phyloP scores from a whole-genome alignment of 2,888 invertebrate genomes.

The Acleris literana region DNA sequence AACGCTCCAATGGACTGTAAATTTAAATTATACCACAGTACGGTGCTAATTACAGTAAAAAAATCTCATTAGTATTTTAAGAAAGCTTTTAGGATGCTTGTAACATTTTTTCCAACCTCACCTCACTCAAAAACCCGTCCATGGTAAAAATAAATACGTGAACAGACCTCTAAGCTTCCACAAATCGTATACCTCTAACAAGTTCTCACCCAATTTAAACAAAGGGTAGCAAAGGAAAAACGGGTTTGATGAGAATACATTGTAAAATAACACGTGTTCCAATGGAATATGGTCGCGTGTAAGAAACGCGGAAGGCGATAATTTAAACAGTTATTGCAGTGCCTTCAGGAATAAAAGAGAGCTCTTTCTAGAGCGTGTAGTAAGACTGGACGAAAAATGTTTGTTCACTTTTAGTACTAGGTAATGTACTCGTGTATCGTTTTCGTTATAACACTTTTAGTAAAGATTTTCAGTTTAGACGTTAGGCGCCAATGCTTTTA shows the following conservation, averaged over 20 bases:
- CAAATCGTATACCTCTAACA: constrained; percentile 27
- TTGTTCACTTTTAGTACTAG: background rate
- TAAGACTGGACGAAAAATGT: constrained; percentile 9
- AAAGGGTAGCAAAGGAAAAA: constrained; percentile 27
- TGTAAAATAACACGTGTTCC: constrained; percentile 13
- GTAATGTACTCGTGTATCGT: background rate
- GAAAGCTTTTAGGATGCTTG: no score
- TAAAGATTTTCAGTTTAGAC: background rate
- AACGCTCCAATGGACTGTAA: no score
- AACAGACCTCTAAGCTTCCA: constrained; percentile 17
- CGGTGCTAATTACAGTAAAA: no score
- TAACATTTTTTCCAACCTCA: background rate
- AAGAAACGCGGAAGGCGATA: constrained; percentile 8
- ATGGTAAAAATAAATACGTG: constrained; percentile 10
- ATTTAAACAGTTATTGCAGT: constrained; percentile 32
- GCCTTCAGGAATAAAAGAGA: constrained; percentile 26
- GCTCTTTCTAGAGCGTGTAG: constrained; percentile 1
- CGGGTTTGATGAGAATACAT: constrained; percentile 13
- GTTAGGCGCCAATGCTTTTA: no score
- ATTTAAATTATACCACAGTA: no score
- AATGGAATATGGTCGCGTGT: background rate
- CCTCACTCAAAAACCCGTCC: background rate
- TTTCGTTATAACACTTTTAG: background rate
- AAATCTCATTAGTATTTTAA: no score
- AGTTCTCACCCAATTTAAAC: constrained; percentile 34